Base-by-base conservation (phyloP, 2,113 vertebrate genomes). In the Aleadryas rufinucha region DNA sequence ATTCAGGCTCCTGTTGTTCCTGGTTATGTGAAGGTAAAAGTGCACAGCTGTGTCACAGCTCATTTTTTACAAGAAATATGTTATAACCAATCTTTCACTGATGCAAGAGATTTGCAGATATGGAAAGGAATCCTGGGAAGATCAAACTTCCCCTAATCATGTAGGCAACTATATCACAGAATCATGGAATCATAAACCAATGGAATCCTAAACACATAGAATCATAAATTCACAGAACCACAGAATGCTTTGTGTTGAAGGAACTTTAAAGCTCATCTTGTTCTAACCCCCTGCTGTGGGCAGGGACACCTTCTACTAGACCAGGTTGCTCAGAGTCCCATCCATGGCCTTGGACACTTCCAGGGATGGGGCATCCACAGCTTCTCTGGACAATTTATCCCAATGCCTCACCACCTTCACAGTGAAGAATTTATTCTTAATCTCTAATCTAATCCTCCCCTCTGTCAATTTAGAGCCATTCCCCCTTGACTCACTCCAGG, bases 191-290 rank as follows among this genome's bases (percentile, higher is more conserved):
- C 24, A 13, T 26, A 15, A 54, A 50, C 10, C 27, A 44, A 42
- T 37, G 13, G 14, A 71, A 56, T 56, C 31, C 16, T 18, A 71
- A 88, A 24, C 19, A 53, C 23, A 61, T 1, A n/a, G 75, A 24
- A 30, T n/a, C 49, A 39, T 41, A 8, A 45, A 28, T 33, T 33
- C 33, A 44, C 11, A 31, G 30, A 35, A 31, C 15, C 26, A 47
- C 10, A 31, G 54, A 35, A 17, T 14, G 26, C 5, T 31, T 76
- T 54, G 22, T 22, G 22, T 11, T 49, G 47, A 27, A n/a, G 24
- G 8, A 10, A 41, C 7, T 17, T 63, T n/a, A 41, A 54, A 23
- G 2, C 7, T 11, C 18, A 23, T 22, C 17, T 31, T 2, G 0
- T 49, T 63, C 21, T 3, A 6, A 22, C 2, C 15, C 7, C 4